Percentiles rank a stretch among this genome's conserved stretches.
phyloP scores from a whole-genome alignment of 2,888 invertebrate genomes.

The Lottia scabra region DNA sequence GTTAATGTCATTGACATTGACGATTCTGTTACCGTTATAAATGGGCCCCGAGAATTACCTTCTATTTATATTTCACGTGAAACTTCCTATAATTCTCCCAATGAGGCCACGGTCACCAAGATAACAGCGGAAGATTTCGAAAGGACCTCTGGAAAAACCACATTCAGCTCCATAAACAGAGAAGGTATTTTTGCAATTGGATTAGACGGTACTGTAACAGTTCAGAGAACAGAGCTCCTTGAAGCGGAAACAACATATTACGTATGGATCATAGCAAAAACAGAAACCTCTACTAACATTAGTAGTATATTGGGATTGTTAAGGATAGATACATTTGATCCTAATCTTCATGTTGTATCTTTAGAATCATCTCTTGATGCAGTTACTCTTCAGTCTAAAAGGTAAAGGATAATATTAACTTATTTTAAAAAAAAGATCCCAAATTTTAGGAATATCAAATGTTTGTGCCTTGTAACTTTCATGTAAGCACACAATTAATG shows the following conservation, averaged over 20 bases:
- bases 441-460: no score
- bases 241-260: background rate
- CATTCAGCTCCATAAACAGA: background rate
- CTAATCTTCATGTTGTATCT: background rate
- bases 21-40: constrained; percentile 5
- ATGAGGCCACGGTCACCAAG: background rate
- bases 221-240: background rate
- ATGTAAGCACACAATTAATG: no score
- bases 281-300: background rate
- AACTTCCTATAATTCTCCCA: background rate
- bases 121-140: background rate
- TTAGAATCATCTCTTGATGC: background rate
- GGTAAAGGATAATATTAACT: background rate
- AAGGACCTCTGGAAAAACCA: background rate
- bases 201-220: background rate
- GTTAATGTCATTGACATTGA: constrained; percentile 37
- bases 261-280: background rate
- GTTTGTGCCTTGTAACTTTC: no score
- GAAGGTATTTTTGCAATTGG: background rate
- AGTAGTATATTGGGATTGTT: background rate
- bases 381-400: background rate
- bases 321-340: background rate
- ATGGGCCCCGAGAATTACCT: background rate
- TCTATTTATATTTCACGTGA: background rate
- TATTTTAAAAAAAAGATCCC: no score